Percentiles rank a stretch among this genome's conserved stretches.
These are phyloP conservation scores for Nysson spinosus DNA, from an alignment of 2,888 invertebrate genomes.

Conservation along the genomic window DNA sequence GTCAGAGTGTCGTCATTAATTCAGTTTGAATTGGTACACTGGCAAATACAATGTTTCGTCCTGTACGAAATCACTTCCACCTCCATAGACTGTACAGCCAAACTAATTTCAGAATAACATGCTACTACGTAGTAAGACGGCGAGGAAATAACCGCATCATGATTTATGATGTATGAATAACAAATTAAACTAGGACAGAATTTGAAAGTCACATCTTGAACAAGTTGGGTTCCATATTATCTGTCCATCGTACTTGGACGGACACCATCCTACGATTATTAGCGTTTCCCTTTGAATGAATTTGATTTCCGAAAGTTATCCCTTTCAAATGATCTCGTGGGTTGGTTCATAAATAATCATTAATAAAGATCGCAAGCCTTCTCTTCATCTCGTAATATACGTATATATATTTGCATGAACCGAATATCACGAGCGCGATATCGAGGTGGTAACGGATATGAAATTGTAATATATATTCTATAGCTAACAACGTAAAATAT, in stretches of 20 bases:
- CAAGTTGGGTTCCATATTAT: no score
- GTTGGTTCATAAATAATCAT: no score
- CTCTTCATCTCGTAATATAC: conserved; percentile 19
- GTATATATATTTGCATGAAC: no score
- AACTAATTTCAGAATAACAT: no score
- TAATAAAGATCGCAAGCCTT: conserved; percentile 9
- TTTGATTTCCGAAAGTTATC: conserved; percentile 10
- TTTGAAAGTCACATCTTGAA: no score
- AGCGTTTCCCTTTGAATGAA: conserved; percentile 29
- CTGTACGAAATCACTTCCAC: conserved; percentile 1
- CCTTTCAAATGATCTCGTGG: conserved; percentile 8
- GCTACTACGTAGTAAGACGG: no score
- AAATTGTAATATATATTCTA: conserved; percentile 62
- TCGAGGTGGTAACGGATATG: conserved; percentile 13
- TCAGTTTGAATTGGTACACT: no score
- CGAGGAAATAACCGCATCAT: no score
- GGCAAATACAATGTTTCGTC: conserved; percentile 12
- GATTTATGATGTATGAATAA: no score
- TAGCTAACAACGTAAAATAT: conserved; percentile 49
- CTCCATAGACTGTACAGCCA: conserved; percentile 25
- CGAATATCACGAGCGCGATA: conserved; percentile 17
- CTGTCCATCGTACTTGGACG: conserved; percentile 31
- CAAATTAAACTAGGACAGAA: no score
- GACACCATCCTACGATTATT: no score
- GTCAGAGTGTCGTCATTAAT: conserved; percentile 3